Base-by-base conservation (phyloP, 2,797 vertebrate genomes). In the Coracias cyanogaster region DNA sequence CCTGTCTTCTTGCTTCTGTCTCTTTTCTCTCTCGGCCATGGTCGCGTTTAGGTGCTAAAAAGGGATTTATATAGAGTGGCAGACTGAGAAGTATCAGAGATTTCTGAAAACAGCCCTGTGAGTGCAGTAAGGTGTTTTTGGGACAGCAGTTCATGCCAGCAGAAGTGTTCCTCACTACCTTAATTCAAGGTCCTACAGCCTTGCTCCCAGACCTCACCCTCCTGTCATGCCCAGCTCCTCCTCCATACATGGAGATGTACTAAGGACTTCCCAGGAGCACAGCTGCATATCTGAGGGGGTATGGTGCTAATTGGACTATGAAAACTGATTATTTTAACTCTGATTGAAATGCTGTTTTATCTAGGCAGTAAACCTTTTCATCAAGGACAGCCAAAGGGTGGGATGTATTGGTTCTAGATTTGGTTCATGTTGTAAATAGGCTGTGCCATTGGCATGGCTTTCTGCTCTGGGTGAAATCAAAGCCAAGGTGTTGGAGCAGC, bases 301-400 rank as follows among this genome's bases (percentile, higher is more conserved):
- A 6, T 8, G 49, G 43, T 82, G 82, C 55, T 93, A 80, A 89
- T 3, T 77, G 82, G 48, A 15, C 86, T 71, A 22, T 62, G 80
- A 77, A 95, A 84, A n/a, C 7, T 2, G 54, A 28, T 67, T 88
- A 46, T 87, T 94, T 92, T 71, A 92, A 87, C 58, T 91, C 69
- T 82, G 70, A 78, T 57, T 90, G 77, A 93, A 95, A 55, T 62
- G 55, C 55, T 6, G 1, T 33, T 96, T 94, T 89, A 58, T 87
- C 54, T 76, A 13, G 31, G 26, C 85, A 82, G 51, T 41, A 92
- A 92, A 77, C 52, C 77, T 94, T 86, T 83, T 65, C 74, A 79
- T 93, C 37, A 71, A 84, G 88, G 66, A 71, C 76, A 87, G 89
- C 69, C 1, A 0, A 87, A 89, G 82, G 61, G 87, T 89, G 24